Evolutionary conservation across 1,140 invertebrate genomes (phyloP).

Genomic region (Lysiphlebus fabarum): DNA sequence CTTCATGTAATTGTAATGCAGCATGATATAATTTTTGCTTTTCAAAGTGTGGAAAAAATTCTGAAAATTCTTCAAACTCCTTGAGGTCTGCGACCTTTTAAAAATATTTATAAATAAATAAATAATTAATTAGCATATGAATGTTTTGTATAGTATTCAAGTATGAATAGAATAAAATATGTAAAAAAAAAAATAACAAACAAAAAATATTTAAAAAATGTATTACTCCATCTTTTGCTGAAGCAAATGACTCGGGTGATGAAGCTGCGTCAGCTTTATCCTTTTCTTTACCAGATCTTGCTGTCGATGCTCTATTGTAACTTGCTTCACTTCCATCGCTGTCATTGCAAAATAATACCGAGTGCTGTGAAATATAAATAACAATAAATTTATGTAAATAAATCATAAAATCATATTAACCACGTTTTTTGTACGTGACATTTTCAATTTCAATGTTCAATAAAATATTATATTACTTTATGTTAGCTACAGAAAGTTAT

Average conservation of each 20-base stretch:
- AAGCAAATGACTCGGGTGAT: constrained; percentile 89
- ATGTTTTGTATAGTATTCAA: constrained; percentile 2
- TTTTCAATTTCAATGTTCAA: too few species aligned
- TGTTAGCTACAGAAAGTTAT: too few species aligned
- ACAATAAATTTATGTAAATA: too few species aligned
- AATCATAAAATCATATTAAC: too few species aligned
- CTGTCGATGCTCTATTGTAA: constrained; percentile 42
- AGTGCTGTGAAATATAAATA: constrained; percentile 58
- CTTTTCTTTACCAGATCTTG: constrained; percentile 44
- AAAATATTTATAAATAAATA: constrained; percentile 29
- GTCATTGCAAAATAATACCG: constrained; percentile 79
- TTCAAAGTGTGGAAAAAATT: constrained; percentile 71
- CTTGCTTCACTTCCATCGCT: constrained; percentile 59
- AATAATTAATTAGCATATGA: constrained; percentile 3
- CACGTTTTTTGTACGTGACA: too few species aligned
- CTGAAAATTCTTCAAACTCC: constrained; percentile 82
- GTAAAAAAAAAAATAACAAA: too few species aligned
- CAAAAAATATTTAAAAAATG: too few species aligned
- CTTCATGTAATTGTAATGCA: constrained; percentile 72
- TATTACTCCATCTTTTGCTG: constrained; percentile 83
- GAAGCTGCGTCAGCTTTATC: constrained; percentile 58
- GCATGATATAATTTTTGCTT: constrained; percentile 76
- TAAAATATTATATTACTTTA: too few species aligned
- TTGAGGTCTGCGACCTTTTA: constrained; percentile 80
- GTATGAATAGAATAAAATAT: too few species aligned